These are phyloP conservation scores for Sciaenops ocellatus DNA, from an alignment of 2,797 vertebrate genomes.

Conservation along the genomic window DNA sequence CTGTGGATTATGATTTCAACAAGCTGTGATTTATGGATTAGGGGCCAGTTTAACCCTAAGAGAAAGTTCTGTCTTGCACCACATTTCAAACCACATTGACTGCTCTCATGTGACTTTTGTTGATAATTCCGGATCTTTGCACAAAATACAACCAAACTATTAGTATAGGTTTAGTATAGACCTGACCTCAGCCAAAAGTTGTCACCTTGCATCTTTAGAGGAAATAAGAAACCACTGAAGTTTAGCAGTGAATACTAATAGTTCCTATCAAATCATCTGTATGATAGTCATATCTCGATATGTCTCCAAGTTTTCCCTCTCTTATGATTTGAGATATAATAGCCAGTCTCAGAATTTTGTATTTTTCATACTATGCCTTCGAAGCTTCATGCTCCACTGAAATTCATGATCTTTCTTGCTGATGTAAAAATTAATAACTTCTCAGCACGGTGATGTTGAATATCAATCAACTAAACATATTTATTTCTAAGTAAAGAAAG, in stretches of 20 bases:
- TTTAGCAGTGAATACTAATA: slow-evolving; percentile 23
- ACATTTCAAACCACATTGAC: slow-evolving; percentile 6
- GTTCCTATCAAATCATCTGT: slow-evolving; percentile 9
- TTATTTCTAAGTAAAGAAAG: neutral
- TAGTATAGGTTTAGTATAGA: neutral
- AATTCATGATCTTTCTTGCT: neutral
- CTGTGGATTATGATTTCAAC: slow-evolving; percentile 20
- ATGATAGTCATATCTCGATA: neutral
- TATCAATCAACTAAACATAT: neutral
- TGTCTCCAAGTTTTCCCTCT: neutral
- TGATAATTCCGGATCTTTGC: slow-evolving; percentile 1
- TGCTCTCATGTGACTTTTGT: neutral
- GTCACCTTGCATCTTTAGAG: neutral
- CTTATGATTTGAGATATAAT: slow-evolving; percentile 1
- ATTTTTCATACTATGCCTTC: neutral
- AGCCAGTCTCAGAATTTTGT: neutral
- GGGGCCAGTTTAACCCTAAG: slow-evolving; percentile 4
- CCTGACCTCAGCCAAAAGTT: neutral
- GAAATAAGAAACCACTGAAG: neutral
- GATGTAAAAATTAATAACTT: slow-evolving; percentile 12
- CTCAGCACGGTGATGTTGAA: neutral
- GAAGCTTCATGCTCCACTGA: neutral
- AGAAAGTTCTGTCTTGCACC: neutral
- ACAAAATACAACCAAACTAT: neutral
- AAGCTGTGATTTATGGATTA: slow-evolving; percentile 29